Evolutionary conservation across 2,113 vertebrate genomes (phyloP).

Genomic region (Thamnophis sirtalis): DNA sequence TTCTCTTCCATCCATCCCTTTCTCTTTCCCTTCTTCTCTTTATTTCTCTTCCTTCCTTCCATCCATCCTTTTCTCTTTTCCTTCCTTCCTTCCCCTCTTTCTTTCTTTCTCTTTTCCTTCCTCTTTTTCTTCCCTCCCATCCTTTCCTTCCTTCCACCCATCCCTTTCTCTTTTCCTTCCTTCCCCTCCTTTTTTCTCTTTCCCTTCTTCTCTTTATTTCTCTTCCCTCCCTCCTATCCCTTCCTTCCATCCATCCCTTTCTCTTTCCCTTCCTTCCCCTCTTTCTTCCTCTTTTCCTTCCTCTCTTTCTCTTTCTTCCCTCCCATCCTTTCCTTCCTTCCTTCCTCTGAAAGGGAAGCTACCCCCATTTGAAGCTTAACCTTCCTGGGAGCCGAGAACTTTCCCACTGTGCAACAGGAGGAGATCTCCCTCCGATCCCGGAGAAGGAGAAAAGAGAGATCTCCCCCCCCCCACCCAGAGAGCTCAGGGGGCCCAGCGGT

Average conservation of each 20-base stretch:
- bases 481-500: background rate
- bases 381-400: background rate
- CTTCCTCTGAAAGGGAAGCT: background rate
- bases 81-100: background rate
- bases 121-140: too few species aligned
- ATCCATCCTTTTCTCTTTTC: background rate
- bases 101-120: background rate
- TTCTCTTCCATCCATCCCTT: too few species aligned
- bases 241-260: too few species aligned
- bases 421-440: constrained; percentile 2
- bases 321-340: too few species aligned
- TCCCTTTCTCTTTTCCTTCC: background rate
- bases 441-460: background rate
- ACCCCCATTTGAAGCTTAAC: background rate
- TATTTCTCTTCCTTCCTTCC: background rate
- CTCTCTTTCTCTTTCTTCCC: too few species aligned
- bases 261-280: too few species aligned
- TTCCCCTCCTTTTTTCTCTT: too few species aligned
- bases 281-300: background rate
- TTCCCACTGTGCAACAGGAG: background rate
- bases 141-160: too few species aligned
- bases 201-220: too few species aligned
- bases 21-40: too few species aligned
- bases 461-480: too few species aligned
- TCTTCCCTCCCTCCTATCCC: too few species aligned